Conservation (phyloP, 2,797 vertebrate genomes). For the Coranthus polyacanthus region DNA sequence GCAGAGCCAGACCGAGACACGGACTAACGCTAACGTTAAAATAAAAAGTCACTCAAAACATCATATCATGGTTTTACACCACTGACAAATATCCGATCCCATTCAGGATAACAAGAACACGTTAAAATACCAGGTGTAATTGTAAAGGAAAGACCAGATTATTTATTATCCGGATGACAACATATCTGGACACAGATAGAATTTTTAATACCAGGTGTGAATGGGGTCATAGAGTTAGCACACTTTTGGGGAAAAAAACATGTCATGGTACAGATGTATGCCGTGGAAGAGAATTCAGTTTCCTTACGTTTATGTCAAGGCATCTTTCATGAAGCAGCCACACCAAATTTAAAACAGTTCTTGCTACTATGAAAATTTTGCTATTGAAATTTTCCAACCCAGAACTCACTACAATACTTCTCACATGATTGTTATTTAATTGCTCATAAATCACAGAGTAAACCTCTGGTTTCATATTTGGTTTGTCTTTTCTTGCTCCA, state of each 20-base stretch:
- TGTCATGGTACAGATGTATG: conserved; percentile 15
- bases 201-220: too few species aligned
- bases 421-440: conserved; percentile 5
- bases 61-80: too few species aligned
- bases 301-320: background rate
- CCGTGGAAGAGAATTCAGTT: background rate
- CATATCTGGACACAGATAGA: too few species aligned
- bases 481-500: conserved; percentile 32
- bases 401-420: background rate
- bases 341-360: conserved; percentile 17
- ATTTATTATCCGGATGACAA: too few species aligned
- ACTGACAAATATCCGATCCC: too few species aligned
- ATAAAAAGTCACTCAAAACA: too few species aligned
- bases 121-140: too few species aligned
- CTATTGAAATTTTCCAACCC: conserved; percentile 6
- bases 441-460: conserved; percentile 8
- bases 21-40: too few species aligned
- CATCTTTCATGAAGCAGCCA: conserved; percentile 21
- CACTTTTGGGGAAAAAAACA: background rate
- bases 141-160: too few species aligned
- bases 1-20: too few species aligned
- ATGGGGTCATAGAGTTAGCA: too few species aligned
- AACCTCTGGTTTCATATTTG: conserved; percentile 24
- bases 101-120: too few species aligned
- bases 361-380: background rate